phyloP scores from a whole-genome alignment of 2,797 vertebrate species.

The Catamblyrhynchus diadema region DNA sequence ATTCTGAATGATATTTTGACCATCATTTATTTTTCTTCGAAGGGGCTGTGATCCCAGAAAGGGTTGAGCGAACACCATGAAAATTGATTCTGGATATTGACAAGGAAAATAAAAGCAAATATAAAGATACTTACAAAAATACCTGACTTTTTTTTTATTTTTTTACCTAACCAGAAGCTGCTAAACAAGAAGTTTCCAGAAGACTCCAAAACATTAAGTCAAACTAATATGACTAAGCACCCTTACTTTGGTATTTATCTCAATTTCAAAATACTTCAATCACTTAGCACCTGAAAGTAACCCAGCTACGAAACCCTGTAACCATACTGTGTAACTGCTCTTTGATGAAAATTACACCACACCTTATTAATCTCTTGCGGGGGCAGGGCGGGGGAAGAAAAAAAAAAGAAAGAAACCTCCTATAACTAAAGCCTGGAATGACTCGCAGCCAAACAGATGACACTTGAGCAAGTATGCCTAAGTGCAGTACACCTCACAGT shows the following conservation, averaged over 20 bases:
- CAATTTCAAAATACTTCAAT: slow-evolving; percentile 43
- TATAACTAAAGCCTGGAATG: slow-evolving; percentile 30
- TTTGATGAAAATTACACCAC: slow-evolving; percentile 32
- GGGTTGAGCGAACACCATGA: neutral
- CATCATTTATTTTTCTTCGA: neutral
- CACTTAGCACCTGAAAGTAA: slow-evolving; percentile 22
- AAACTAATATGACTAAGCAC: slow-evolving; percentile 26
- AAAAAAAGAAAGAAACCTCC: slow-evolving; percentile 24
- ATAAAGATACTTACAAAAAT: neutral
- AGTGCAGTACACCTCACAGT: slow-evolving; percentile 25
- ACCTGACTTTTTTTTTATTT: neutral
- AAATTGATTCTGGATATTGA: neutral
- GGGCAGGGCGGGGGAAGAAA: neutral
- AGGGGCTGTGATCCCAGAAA: neutral
- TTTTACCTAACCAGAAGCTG: neutral
- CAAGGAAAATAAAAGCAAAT: neutral
- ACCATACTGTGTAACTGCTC: neutral
- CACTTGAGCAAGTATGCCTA: neutral
- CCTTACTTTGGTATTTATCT: slow-evolving; percentile 22
- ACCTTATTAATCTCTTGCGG: slow-evolving; percentile 14
- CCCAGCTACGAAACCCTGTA: neutral
- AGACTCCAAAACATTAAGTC: neutral
- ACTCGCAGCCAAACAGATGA: slow-evolving; percentile 24
- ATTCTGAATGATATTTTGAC: neutral
- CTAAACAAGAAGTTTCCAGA: slow-evolving; percentile 21